Percentiles rank a stretch among this genome's conserved stretches.
Evolutionary conservation across 1,140 invertebrate species (phyloP).

Genomic region (Platyscapa corneri): DNA sequence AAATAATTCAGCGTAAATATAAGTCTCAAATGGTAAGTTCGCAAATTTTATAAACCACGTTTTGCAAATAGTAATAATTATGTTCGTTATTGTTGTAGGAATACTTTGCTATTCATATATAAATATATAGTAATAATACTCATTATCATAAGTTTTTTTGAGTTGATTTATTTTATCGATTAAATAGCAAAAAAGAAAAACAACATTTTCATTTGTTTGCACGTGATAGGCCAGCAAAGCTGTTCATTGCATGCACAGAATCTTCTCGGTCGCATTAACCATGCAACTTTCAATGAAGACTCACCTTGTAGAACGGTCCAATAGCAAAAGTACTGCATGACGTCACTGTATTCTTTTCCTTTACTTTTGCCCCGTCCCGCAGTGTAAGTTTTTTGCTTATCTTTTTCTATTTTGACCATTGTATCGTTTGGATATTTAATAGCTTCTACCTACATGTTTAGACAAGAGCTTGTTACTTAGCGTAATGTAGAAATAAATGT

Average conservation of each 20-base stretch:
- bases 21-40: conserved; percentile 97
- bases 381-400: conserved; percentile 48
- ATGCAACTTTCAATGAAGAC: conserved; percentile 60
- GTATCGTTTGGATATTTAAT: neutral
- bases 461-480: neutral
- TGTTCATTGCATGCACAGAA: conserved; percentile 72
- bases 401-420: neutral
- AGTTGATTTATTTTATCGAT: neutral
- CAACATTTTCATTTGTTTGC: conserved; percentile 38
- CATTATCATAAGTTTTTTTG: neutral
- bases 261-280: conserved; percentile 71
- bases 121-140: too few species aligned
- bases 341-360: conserved; percentile 53
- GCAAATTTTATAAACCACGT: neutral
- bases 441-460: neutral
- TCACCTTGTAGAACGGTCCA: conserved; percentile 52
- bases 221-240: conserved; percentile 69
- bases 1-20: conserved; percentile 97
- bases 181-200: conserved; percentile 20
- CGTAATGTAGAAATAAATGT: neutral
- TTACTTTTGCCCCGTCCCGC: conserved; percentile 42
- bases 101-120: neutral
- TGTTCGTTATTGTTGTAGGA: conserved; percentile 13
- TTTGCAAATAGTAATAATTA: neutral
- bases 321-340: conserved; percentile 59